These are phyloP conservation scores for Brachionus asplanchnoidis DNA, from an alignment of 1,140 invertebrate genomes.

Conservation along the genomic window DNA sequence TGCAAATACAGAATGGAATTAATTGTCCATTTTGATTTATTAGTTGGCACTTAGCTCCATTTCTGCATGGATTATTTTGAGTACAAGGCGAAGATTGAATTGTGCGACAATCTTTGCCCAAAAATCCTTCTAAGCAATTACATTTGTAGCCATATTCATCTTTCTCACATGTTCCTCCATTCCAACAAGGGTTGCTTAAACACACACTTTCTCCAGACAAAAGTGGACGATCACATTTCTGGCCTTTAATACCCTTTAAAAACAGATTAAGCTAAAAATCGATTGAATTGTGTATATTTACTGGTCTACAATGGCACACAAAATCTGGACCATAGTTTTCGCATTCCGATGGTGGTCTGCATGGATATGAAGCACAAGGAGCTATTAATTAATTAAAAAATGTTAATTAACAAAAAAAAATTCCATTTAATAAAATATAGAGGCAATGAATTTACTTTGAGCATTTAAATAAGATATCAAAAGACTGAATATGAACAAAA, in stretches of 20 bases:
- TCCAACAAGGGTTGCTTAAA: slow-evolving; percentile 24
- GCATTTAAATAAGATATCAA: background rate
- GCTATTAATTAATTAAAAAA: background rate
- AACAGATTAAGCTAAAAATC: background rate
- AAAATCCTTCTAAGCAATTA: background rate
- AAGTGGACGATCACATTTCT: slow-evolving; percentile 26
- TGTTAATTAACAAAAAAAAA: background rate
- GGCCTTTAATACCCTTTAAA: slow-evolving; percentile 35
- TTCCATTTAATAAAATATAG: background rate
- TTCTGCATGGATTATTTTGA: background rate
- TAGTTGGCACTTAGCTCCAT: background rate
- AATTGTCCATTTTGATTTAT: background rate
- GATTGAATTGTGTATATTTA: background rate
- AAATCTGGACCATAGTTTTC: background rate
- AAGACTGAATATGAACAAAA: background rate
- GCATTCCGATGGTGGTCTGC: slow-evolving; percentile 31
- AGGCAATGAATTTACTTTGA: background rate
- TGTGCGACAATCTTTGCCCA: slow-evolving; percentile 15
- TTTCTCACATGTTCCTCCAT: slow-evolving; percentile 29
- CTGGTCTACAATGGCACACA: slow-evolving; percentile 18
- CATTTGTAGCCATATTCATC: background rate
- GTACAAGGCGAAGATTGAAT: background rate
- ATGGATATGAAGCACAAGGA: background rate
- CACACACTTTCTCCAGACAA: slow-evolving; percentile 5
- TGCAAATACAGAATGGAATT: background rate